Evolutionary conservation across 2,113 vertebrate species (phyloP).

Genomic region (Leuciscus idus): DNA sequence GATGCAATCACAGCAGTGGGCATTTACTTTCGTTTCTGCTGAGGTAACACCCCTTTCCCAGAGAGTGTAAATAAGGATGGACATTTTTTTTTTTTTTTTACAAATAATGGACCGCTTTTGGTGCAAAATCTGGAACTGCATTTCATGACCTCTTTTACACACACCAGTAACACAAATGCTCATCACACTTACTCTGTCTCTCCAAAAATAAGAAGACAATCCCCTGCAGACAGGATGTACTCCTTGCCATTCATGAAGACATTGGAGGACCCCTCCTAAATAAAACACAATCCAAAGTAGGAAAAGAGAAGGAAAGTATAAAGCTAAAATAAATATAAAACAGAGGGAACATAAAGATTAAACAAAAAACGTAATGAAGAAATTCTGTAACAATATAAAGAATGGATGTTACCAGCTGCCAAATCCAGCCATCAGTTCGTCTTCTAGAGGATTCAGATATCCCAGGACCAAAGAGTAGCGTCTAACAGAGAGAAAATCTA

Average conservation of each 20-base stretch:
- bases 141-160: neutral
- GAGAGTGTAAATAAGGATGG: no score
- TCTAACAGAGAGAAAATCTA: slow-evolving; percentile 68
- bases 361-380: neutral
- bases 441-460: slow-evolving; percentile 66
- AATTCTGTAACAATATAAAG: no score
- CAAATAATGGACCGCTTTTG: no score
- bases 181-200: slow-evolving; percentile 79
- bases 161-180: neutral
- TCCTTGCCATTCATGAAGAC: slow-evolving; percentile 71
- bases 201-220: slow-evolving; percentile 85
- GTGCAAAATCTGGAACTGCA: no score
- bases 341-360: neutral
- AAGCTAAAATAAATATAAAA: neutral
- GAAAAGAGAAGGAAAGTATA: neutral
- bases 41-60: no score
- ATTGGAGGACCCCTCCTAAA: slow-evolving; percentile 84
- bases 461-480: slow-evolving; percentile 80
- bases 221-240: slow-evolving; percentile 74
- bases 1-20: no score
- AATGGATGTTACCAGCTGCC: slow-evolving; percentile 84
- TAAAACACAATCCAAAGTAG: slow-evolving; percentile 20
- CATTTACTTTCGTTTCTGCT: no score
- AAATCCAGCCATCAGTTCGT: slow-evolving; percentile 87
- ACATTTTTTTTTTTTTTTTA: no score